phyloP scores from a whole-genome alignment of 2,888 invertebrate species.

The Dryomyza anilis region DNA sequence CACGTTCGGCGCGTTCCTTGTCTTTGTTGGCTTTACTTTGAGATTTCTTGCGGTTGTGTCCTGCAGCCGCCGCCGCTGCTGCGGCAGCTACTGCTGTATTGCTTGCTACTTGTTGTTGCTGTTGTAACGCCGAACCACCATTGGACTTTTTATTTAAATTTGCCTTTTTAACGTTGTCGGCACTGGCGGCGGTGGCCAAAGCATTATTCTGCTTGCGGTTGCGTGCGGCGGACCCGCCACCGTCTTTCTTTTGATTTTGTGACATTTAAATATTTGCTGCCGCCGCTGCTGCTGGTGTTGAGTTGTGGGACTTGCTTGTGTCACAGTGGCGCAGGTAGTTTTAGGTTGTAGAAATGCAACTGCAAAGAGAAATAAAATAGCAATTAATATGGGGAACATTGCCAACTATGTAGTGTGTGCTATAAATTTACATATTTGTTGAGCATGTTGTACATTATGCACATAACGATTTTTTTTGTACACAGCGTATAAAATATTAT shows the following conservation, averaged over 20 bases:
- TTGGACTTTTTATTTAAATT: constrained; percentile 37
- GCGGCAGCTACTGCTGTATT: constrained; percentile 14
- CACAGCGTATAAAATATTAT: too few relatives aligned
- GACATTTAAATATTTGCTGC: too few relatives aligned
- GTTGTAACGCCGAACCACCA: constrained; percentile 33
- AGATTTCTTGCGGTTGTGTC: constrained; percentile 40
- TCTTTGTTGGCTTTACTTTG: constrained; percentile 56
- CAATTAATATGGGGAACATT: too few relatives aligned
- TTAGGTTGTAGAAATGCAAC: constrained; percentile 9
- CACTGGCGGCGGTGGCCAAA: too few relatives aligned
- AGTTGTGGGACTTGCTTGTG: not conserved
- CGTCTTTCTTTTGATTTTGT: constrained; percentile 53
- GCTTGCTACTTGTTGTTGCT: constrained; percentile 29
- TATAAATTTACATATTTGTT: too few relatives aligned
- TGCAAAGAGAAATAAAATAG: constrained; percentile 6
- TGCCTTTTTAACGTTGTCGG: constrained; percentile 34
- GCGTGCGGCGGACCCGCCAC: constrained; percentile 30
- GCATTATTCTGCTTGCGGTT: constrained; percentile 39
- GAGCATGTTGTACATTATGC: too few relatives aligned
- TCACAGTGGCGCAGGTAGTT: constrained; percentile 2
- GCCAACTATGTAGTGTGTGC: too few relatives aligned
- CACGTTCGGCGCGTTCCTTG: constrained; percentile 66
- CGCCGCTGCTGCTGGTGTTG: too few relatives aligned
- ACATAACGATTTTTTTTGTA: too few relatives aligned
- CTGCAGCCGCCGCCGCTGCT: constrained; percentile 36